A percentile compares a stretch with the other conserved stretches of the same genome.
Evolutionary conservation across 2,113 vertebrate genomes (phyloP).

Genomic region (Sakesphorus luctuosus): DNA sequence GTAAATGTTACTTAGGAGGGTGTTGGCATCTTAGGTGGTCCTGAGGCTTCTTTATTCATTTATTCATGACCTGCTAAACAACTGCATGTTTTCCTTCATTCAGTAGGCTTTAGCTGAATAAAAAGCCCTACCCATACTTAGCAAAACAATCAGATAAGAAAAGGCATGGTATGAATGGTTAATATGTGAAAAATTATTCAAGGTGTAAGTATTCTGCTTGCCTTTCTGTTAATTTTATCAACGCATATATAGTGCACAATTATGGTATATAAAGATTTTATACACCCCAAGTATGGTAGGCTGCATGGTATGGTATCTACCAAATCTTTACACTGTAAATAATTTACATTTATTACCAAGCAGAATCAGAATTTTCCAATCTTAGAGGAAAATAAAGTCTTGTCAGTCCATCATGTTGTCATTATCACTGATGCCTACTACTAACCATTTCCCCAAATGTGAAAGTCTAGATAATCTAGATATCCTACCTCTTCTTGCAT

Average conservation of each 20-base stretch:
- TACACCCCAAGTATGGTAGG: not conserved
- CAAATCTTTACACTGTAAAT: slow-evolving; percentile 47
- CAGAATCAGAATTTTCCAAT: slow-evolving; percentile 45
- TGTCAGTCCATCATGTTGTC: slow-evolving; percentile 47
- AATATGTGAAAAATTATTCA: slow-evolving; percentile 64
- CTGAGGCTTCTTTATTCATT: not conserved
- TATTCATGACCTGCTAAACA: not conserved
- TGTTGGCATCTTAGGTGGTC: not conserved
- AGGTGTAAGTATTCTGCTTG: slow-evolving; percentile 48
- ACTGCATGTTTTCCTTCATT: not conserved
- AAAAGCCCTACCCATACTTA: not conserved
- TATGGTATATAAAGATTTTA: not conserved
- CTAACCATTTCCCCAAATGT: slow-evolving; percentile 31
- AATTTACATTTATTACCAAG: slow-evolving; percentile 49
- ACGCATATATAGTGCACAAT: slow-evolving; percentile 12
- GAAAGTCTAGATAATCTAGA: not conserved
- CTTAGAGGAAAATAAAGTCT: slow-evolving; percentile 54
- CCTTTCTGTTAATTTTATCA: slow-evolving; percentile 34
- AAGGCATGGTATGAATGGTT: slow-evolving; percentile 26
- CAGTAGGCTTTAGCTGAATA: slow-evolving; percentile 1
- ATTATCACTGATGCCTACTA: slow-evolving; percentile 51
- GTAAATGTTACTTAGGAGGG: not conserved
- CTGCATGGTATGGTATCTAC: slow-evolving; percentile 19
- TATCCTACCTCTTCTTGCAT: slow-evolving; percentile 34
- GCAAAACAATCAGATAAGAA: slow-evolving; percentile 23